Evolutionary conservation across 2,888 invertebrate species (phyloP).

Genomic region (Oligia latruncula): DNA sequence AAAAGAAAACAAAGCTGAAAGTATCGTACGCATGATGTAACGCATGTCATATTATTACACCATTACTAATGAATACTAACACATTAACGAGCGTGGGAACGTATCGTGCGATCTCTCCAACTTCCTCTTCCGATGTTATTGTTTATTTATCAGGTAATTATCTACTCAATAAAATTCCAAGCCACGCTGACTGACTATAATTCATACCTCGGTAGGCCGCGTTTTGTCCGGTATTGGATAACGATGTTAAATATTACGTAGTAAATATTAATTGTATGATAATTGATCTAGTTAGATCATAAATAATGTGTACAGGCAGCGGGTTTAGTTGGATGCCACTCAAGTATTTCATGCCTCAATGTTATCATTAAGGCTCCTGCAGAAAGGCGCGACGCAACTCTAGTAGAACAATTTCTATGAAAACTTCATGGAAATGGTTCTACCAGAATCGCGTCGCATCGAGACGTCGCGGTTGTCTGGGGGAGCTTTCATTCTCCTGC

Average conservation of each 20-base stretch:
- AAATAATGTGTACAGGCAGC: background rate
- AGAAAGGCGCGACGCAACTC: background rate
- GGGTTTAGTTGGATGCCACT: background rate
- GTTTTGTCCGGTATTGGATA: constrained; percentile 64
- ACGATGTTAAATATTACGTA: constrained; percentile 35
- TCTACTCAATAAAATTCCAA: constrained; percentile 29
- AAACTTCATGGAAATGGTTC: background rate
- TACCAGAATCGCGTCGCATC: background rate
- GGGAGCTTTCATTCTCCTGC: background rate
- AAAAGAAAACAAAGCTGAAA: background rate
- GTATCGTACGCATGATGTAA: background rate
- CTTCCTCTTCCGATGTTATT: constrained; percentile 54
- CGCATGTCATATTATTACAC: constrained; percentile 10
- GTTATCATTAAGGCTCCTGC: background rate
- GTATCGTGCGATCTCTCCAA: constrained; percentile 33
- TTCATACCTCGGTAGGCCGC: constrained; percentile 42
- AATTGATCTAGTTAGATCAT: constrained; percentile 19
- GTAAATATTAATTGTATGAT: constrained; percentile 15
- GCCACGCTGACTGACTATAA: constrained; percentile 24
- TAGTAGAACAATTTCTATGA: background rate
- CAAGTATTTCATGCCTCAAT: background rate
- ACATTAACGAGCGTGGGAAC: constrained; percentile 34
- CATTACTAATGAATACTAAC: constrained; percentile 16
- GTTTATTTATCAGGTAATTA: constrained; percentile 32
- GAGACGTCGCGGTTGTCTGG: too few species aligned